Conservation (phyloP, 2,797 vertebrate genomes). For the Acipenser transmontanus region DNA sequence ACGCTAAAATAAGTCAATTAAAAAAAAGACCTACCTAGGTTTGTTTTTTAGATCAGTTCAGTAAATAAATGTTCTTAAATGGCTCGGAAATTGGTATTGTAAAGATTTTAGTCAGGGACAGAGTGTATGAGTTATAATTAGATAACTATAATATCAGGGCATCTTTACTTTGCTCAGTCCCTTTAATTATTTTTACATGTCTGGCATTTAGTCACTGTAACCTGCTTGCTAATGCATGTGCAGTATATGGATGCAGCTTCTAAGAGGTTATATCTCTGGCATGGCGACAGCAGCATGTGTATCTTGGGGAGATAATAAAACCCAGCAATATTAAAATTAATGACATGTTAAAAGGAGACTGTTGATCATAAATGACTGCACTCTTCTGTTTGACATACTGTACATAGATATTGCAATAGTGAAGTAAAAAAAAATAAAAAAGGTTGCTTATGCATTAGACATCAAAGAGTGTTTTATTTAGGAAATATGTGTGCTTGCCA, state of each 20-base stretch:
- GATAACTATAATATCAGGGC: constrained; percentile 52
- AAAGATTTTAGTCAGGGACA: constrained; percentile 19
- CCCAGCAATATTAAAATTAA: constrained; percentile 45
- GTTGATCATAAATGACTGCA: background rate
- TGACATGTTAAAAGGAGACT: constrained; percentile 17
- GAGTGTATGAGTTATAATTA: constrained; percentile 41
- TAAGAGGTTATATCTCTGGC: no score
- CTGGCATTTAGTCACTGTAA: background rate
- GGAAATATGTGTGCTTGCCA: background rate
- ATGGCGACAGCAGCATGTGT: background rate
- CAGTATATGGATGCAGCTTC: no score
- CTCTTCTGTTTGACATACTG: background rate
- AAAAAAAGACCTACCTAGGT: background rate
- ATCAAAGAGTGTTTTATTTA: constrained; percentile 8
- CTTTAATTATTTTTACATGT: constrained; percentile 37
- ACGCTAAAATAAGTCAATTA: no score
- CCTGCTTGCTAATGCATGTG: constrained; percentile 25
- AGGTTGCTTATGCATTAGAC: background rate
- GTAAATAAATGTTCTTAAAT: constrained; percentile 29
- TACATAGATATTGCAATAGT: background rate
- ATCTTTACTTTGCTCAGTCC: constrained; percentile 37
- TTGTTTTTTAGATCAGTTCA: constrained; percentile 5
- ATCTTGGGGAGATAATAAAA: background rate
- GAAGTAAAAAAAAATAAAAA: background rate
- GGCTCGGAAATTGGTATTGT: constrained; percentile 36